Base-by-base conservation (phyloP, 2,888 invertebrate genomes). In the Pocota personata region DNA sequence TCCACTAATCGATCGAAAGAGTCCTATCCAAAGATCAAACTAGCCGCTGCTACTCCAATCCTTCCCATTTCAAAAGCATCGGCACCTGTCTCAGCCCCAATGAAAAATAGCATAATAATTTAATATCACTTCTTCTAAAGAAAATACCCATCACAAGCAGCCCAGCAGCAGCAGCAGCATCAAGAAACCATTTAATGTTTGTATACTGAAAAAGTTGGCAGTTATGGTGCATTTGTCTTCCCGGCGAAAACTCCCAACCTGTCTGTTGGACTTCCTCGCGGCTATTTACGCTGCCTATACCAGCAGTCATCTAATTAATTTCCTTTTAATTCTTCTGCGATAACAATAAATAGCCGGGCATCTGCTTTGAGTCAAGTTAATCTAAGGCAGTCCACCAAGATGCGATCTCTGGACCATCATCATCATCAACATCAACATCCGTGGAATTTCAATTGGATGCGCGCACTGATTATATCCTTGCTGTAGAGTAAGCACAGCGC, bases 271-370 rank as follows among this genome's bases (percentile, higher is more conserved):
- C 48, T 24, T 7, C 27, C 30, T 14, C 4, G 32, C 30, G 19
- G 19, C 27, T 4, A 21, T 1, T 12, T n/a, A 40, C n/a, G 7
- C 3, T 19, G 16, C 46, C 48, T 57, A 52, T 48, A 48, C 62
- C 43, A 19, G 35, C 48, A 19, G 46, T 35, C 52, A 30, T 75
- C 60, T 76, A 71, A 76, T 82, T 69, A 82, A 82, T 76, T 69
- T 71, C 69, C 57, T 64, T 71, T 82, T 76, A 82, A 82, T 82
- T 69, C 76, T 43, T 69, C 48, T 10, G 71, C 82, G 76, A 76
- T 82, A 76, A 76, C 82, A 76, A 82, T 82, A 82, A 82, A 82
- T 82, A 76, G 62, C 57, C 30, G 32, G 21, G 46, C 35, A 67
- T 62, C 73, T 52, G 43, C 66, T 73, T 55, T 43, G 37, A 60